phyloP scores from a whole-genome alignment of 2,888 invertebrate species.

The Epiblema foenella region DNA sequence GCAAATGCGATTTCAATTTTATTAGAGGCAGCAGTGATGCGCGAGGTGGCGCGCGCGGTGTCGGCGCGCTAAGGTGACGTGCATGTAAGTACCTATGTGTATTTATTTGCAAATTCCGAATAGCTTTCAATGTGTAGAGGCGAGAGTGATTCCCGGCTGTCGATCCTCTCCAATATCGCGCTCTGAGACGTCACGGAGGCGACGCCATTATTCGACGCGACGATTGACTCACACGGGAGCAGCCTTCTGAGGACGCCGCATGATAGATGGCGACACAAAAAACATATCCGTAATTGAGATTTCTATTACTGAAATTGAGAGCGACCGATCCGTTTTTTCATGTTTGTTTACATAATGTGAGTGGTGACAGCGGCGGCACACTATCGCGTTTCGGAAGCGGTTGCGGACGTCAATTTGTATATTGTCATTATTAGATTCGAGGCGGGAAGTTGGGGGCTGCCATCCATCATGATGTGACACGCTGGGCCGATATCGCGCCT shows the following conservation, averaged over 20 bases:
- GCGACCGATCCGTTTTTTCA: conserved; percentile 72
- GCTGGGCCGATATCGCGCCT: conserved; percentile 82
- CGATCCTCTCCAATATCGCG: conserved; percentile 82
- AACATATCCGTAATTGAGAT: conserved; percentile 84
- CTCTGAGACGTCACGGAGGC: conserved; percentile 75
- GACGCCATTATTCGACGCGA: conserved; percentile 75
- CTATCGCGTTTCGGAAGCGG: conserved; percentile 81
- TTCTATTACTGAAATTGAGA: conserved; percentile 83
- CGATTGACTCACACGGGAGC: conserved; percentile 75
- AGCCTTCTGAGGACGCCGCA: conserved; percentile 68
- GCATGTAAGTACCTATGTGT: conserved; percentile 63
- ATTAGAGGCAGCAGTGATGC: conserved; percentile 68
- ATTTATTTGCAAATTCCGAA: conserved; percentile 83
- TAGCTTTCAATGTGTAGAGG: conserved; percentile 83
- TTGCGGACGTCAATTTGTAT: conserved; percentile 83
- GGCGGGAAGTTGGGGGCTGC: conserved; percentile 79
- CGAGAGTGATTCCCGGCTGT: conserved; percentile 78
- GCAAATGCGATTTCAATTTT: conserved; percentile 81
- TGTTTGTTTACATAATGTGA: conserved; percentile 83
- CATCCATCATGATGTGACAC: conserved; percentile 84
- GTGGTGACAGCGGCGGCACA: conserved; percentile 67
- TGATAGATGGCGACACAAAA: conserved; percentile 81
- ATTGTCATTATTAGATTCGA: conserved; percentile 83
- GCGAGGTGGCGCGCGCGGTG: conserved; percentile 63
- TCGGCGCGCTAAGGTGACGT: conserved; percentile 60